Evolutionary conservation across 2,113 vertebrate species (phyloP).

Genomic region (Pedetes capensis): DNA sequence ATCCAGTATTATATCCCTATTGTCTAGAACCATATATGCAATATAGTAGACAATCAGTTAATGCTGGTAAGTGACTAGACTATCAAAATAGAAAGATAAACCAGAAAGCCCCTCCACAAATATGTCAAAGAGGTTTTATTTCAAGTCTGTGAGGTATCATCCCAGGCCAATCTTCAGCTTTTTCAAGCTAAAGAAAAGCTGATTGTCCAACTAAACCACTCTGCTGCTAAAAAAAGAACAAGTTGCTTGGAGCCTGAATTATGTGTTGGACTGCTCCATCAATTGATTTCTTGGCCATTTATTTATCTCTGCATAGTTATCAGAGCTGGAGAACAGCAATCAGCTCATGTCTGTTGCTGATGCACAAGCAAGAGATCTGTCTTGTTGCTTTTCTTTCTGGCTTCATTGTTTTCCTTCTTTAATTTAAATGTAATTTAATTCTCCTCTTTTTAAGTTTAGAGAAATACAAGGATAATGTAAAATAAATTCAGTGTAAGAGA

Average conservation of each 20-base stretch:
- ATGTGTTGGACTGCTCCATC: neutral
- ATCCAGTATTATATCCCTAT: neutral
- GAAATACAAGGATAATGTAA: neutral
- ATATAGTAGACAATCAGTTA: neutral
- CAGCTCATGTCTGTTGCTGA: neutral
- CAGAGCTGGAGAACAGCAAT: neutral
- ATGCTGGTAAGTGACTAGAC: neutral
- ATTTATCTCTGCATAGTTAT: neutral
- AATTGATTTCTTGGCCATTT: neutral
- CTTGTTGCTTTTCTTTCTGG: neutral
- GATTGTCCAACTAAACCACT: constrained; percentile 47
- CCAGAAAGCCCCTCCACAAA: neutral
- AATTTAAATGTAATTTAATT: neutral
- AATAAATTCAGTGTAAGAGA: neutral
- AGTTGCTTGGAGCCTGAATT: neutral
- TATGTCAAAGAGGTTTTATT: constrained; percentile 53
- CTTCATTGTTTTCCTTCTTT: neutral
- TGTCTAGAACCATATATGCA: neutral
- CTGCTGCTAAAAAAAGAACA: neutral
- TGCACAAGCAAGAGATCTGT: neutral
- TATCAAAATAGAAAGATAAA: neutral
- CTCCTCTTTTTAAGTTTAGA: neutral
- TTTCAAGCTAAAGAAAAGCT: constrained; percentile 62
- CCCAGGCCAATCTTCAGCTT: constrained; percentile 52
- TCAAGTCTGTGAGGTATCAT: constrained; percentile 36